Evolutionary conservation across 1,140 invertebrate genomes (phyloP), one percentile per base, ranked within the genome.

Genomic region (Sesamia nonagrioides): DNA sequence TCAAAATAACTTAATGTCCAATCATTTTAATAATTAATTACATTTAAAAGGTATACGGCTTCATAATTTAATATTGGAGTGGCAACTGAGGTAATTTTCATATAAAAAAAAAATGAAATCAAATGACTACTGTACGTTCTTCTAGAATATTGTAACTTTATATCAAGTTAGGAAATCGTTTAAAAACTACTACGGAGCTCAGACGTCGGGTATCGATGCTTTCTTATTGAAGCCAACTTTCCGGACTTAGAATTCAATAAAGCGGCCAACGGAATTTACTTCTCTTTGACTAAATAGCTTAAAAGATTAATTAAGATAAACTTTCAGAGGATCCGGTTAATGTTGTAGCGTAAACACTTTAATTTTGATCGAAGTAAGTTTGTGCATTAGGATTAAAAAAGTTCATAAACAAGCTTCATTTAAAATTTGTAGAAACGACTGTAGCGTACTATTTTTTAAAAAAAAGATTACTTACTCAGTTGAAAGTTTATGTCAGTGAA

Each of bases 261-360:
- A 91, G 90, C 87, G 84, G 84, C 82, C 85, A 84, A 87, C 89
- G 88, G 90, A 92, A 89, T 92, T 92, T 85, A 86, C 86, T 88
- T 90, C 86, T 87, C 88, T 93, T 92, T 91, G 92, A 91, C 90
- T 92, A 92, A 92, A 93, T 91, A 88, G 87, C 89, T 92, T 84
- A 89, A 92, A 87, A 89, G 86, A 93, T 93, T 92, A 92, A 93
- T 93, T 90, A 93, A 87, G 86, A 84, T 81, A 79, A 86, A 89
- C 87, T 88, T 88, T 84, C 52, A 81, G 54, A 72, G 80, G 85
- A 86, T 83, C 84, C 83, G 78, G 88, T 89, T 90, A 88, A 87
- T 85, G 78, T 79, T 82, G 42, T 80, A 78, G 77, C 75, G 80
- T 87, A 88, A 86, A 88, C 84, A 84, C 72, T 91, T 84, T 83